Percentiles rank a stretch among this genome's conserved stretches.
phyloP scores from a whole-genome alignment of 2,113 vertebrate species.

The Onychostoma macrolepis region DNA sequence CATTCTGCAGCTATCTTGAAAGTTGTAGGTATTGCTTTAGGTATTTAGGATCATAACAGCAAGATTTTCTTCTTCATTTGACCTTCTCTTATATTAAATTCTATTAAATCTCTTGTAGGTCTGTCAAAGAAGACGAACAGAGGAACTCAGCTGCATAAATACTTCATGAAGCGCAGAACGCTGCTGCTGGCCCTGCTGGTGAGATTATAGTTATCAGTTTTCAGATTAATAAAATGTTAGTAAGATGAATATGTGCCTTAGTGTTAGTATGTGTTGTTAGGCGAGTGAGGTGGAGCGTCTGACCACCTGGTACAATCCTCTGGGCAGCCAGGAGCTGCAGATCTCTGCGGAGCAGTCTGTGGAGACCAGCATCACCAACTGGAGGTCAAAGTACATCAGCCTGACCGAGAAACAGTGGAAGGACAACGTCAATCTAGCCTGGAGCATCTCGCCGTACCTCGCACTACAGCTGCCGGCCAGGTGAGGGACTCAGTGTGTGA shows the following conservation, averaged over 20 bases:
- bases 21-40: no score
- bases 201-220: not conserved
- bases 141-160: constrained; percentile 95
- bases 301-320: constrained; percentile 94
- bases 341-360: constrained; percentile 87
- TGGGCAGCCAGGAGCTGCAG: constrained; percentile 90
- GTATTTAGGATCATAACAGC: not conserved
- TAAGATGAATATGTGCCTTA: no score
- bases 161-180: constrained; percentile 95
- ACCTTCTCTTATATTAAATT: not conserved
- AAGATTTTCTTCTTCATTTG: not conserved
- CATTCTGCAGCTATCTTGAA: no score
- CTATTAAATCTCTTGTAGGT: constrained; percentile 72
- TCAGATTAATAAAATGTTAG: not conserved
- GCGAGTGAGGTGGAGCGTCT: constrained; percentile 95
- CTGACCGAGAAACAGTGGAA: constrained; percentile 98
- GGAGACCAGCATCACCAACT: constrained; percentile 94
- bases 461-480: constrained; percentile 92
- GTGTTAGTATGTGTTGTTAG: constrained; percentile 63
- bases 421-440: constrained; percentile 94
- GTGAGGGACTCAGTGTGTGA: constrained; percentile 62
- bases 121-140: constrained; percentile 95
- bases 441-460: constrained; percentile 93
- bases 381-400: constrained; percentile 94
- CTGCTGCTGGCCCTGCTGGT: constrained; percentile 91